Conservation (phyloP, 2,888 invertebrate genomes). For the Watsonalla binaria region DNA sequence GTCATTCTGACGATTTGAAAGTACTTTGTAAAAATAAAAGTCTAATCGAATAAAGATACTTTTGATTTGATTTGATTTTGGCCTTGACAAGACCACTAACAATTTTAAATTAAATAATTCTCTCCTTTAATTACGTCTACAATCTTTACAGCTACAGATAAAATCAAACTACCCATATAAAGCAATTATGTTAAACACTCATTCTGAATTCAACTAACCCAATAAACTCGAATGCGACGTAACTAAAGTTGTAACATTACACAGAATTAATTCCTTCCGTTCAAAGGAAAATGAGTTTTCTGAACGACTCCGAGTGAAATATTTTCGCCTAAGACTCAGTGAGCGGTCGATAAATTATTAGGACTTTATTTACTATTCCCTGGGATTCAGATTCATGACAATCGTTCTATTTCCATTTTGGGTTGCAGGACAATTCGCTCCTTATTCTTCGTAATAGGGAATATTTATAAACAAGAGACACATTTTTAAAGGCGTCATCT, state of each 20-base stretch:
- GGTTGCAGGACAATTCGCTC: no score
- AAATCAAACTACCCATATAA: background rate
- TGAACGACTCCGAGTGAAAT: conserved; percentile 32
- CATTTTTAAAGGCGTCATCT: no score
- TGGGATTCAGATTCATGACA: conserved; percentile 10
- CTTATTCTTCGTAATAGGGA: no score
- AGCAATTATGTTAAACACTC: background rate
- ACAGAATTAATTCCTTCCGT: conserved; percentile 38
- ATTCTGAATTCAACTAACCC: conserved; percentile 1
- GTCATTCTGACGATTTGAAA: no score
- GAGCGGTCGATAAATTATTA: conserved; percentile 32
- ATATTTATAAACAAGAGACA: no score
- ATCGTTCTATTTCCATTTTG: background rate
- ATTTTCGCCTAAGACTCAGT: conserved; percentile 26
- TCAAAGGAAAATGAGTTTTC: conserved; percentile 36
- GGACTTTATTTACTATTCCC: conserved; percentile 22
- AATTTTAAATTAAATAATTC: no score
- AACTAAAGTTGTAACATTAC: conserved; percentile 31
- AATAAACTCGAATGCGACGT: conserved; percentile 17
- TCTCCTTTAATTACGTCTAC: background rate
- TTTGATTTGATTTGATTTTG: no score
- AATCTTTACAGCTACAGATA: background rate
- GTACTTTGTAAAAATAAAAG: no score
- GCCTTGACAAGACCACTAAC: no score
- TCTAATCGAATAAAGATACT: no score